These are phyloP conservation scores for Theonella swinhoei DNA, from an alignment of 37 sponge, comb jelly and placozoan species.

Conservation along the genomic window DNA sequence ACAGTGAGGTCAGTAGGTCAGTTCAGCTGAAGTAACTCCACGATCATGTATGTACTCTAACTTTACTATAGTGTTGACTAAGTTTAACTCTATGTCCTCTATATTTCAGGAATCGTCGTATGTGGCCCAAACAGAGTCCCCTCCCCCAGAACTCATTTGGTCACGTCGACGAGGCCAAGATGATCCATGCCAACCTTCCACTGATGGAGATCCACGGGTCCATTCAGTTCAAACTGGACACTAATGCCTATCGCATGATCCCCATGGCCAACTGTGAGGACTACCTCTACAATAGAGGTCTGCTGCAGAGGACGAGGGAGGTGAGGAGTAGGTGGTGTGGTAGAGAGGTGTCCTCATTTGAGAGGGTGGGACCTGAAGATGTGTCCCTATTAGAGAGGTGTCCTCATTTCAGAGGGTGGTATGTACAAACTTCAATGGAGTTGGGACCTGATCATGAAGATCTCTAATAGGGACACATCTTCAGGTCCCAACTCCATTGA, in stretches of 20 bases:
- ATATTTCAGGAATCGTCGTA: constrained; percentile 43
- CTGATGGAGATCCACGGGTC: constrained; percentile 59
- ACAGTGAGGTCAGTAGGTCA: too few species aligned
- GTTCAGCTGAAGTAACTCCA: too few species aligned
- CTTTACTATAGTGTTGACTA: not conserved
- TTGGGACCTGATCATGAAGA: too few species aligned
- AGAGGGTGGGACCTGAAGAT: too few species aligned
- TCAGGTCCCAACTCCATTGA: too few species aligned
- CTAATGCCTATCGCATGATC: constrained; percentile 77
- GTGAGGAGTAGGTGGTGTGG: constrained; percentile 20
- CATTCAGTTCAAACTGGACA: constrained; percentile 84
- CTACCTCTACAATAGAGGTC: constrained; percentile 67
- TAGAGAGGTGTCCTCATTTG: too few species aligned
- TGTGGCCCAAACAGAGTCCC: not conserved
- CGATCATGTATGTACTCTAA: too few species aligned
- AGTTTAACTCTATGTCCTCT: not conserved
- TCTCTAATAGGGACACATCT: too few species aligned
- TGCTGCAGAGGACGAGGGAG: constrained; percentile 58
- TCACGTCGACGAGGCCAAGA: constrained; percentile 21
- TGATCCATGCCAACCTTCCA: constrained; percentile 17
- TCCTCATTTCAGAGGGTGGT: too few species aligned
- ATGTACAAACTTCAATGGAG: too few species aligned
- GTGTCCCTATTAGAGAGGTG: too few species aligned
- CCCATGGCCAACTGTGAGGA: constrained; percentile 80
- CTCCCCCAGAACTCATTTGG: not conserved